Evolutionary conservation across 2,797 vertebrate genomes (phyloP), one percentile per base, ranked within the genome.

Genomic region (Pogoniulus pusillus): DNA sequence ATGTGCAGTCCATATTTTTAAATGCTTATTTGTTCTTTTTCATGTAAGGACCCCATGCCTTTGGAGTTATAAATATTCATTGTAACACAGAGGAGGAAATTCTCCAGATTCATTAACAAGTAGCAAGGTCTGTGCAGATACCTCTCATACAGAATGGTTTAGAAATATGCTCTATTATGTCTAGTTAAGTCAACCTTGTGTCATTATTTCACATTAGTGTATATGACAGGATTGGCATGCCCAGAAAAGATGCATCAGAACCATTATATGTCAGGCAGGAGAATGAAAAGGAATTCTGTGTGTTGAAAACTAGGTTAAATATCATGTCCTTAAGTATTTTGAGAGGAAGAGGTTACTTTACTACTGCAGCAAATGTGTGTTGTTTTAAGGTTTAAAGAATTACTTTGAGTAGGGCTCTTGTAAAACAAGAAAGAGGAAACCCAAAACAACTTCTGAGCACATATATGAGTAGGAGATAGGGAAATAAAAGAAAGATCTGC

Each of bases 141-240:
- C 27, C 63, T 94, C 53, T 7, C 29, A 60, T 64, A 73, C 7
- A 80, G 54, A 90, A 89, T 58, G 64, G 70, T 93, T 94, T 70
- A 93, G 78, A 94, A 85, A 94, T 74, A 64, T 27, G 24, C 63
- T 87, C 89, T 94, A 92, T 95, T 96, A 96, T 79, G 43, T 92
- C 92, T 74, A 49, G 87, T 96, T 96, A 96, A 95, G 70, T 96
- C 95, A 96, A 79, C 88, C 69, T 84, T 80, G 64, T 91, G 86
- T 94, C 93, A 85, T 96, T 94, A 93, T 75, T 96, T 95, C 91
- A 68, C 68, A 88, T 95, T 95, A 96, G 83, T 70, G 57, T 93
- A 79, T 82, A 77, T 82, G 90, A 93, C 84, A 95, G 91, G 41
- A 95, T 53, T 95, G 91, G 78, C 91, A 94, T 88, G 89, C 60